phyloP scores from a whole-genome alignment of 2,888 invertebrate genomes.

The Chironomus riparius region DNA sequence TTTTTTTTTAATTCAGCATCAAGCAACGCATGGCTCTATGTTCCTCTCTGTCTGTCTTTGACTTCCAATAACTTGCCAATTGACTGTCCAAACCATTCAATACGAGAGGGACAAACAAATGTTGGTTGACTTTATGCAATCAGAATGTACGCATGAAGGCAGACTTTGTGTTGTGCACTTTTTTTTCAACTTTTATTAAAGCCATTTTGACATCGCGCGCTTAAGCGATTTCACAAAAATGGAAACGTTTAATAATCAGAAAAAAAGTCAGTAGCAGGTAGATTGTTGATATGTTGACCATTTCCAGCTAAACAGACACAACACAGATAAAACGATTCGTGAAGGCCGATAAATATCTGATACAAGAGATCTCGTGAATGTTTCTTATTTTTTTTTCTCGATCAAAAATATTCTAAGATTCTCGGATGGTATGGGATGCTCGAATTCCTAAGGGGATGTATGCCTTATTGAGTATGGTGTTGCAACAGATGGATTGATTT shows the following conservation, averaged over 20 bases:
- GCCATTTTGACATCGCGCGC: constrained; percentile 15
- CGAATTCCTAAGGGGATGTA: too few relatives aligned
- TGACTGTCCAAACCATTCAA: neutral
- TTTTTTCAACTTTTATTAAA: neutral
- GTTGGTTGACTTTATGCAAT: neutral
- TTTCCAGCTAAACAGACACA: constrained; percentile 1
- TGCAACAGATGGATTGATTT: too few relatives aligned
- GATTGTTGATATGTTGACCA: neutral
- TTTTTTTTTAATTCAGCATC: neutral
- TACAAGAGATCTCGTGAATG: neutral
- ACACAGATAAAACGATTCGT: neutral
- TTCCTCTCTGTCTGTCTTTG: neutral
- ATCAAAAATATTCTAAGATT: neutral
- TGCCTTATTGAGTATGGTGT: too few relatives aligned
- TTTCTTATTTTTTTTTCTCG: too few relatives aligned
- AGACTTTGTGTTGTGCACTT: neutral
- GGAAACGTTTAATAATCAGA: constrained; percentile 21
- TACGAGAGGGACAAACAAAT: neutral
- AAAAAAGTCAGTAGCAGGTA: constrained; percentile 13
- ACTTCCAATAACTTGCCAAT: neutral
- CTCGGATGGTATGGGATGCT: too few relatives aligned
- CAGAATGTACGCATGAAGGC: neutral
- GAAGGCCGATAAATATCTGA: constrained; percentile 18
- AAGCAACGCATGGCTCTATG: neutral
- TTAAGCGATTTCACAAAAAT: constrained; percentile 13